Evolutionary conservation across 1,140 invertebrate species (phyloP).

Genomic region (Lordiphosa stackelbergi): DNA sequence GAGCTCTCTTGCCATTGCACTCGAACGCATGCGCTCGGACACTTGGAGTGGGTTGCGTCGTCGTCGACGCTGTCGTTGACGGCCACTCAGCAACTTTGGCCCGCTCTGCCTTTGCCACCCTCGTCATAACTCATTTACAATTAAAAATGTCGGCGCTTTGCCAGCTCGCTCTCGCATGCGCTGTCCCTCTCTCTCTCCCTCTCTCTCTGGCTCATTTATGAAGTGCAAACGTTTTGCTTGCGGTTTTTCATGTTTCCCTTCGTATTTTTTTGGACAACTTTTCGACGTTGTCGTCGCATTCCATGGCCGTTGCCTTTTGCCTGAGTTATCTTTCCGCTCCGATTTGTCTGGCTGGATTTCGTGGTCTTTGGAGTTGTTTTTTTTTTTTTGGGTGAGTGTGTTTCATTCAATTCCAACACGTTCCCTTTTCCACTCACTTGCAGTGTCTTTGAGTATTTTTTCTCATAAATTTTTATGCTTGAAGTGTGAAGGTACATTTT

Average conservation of each 20-base stretch:
- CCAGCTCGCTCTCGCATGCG: slow-evolving; percentile 17
- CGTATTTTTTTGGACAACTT: slow-evolving; percentile 56
- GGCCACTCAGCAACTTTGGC: slow-evolving; percentile 44
- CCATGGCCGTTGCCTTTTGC: slow-evolving; percentile 44
- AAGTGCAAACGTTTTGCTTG: slow-evolving; percentile 76
- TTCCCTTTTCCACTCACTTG: slow-evolving; percentile 31
- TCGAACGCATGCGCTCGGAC: slow-evolving; percentile 45
- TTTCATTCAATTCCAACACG: slow-evolving; percentile 53
- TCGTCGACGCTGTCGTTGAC: slow-evolving; percentile 34
- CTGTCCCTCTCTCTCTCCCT: slow-evolving; percentile 8
- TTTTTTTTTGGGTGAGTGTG: slow-evolving; percentile 36
- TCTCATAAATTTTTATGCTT: not conserved
- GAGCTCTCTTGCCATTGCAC: slow-evolving; percentile 39
- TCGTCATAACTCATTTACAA: slow-evolving; percentile 77
- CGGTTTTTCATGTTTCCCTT: slow-evolving; percentile 66
- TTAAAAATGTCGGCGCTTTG: slow-evolving; percentile 76
- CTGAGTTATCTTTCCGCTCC: slow-evolving; percentile 33
- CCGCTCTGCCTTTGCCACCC: slow-evolving; percentile 21
- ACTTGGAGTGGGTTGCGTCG: slow-evolving; percentile 20
- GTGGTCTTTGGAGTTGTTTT: slow-evolving; percentile 6
- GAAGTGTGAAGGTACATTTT: not conserved
- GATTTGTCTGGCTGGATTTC: slow-evolving; percentile 3
- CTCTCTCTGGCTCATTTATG: slow-evolving; percentile 67
- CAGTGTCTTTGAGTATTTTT: slow-evolving; percentile 21
- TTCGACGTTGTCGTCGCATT: slow-evolving; percentile 72